Base-by-base conservation (phyloP, 2,888 invertebrate species). In the Perizoma affinitatum region DNA sequence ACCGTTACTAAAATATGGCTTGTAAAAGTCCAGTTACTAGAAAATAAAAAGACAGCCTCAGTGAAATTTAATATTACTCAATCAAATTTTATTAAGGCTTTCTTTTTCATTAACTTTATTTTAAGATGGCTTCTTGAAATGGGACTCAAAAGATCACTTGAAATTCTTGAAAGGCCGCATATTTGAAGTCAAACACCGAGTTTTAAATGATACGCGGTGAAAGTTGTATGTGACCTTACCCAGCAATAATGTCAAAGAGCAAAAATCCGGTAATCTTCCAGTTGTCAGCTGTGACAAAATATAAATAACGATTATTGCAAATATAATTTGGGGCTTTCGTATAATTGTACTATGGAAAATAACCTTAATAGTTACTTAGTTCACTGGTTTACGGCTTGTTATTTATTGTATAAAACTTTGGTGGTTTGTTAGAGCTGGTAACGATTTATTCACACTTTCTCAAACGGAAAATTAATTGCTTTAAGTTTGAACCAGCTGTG, bases 1-100 rank as follows among this genome's bases (percentile, higher is more conserved):
- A 72, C 70, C 75, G 73, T 78, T 78, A 76, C 72, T 71, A 67
- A 74, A 74, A 73, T 72, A 71, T 69, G 61, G 68, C 67, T 71
- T 73, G 72, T 72, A 71, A 70, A 64, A 64, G 63, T 66, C 50
- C 52, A 56, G 61, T 47, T 56, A 65, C 51, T 62, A 59, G 41
- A 63, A 54, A 62, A 52, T 53, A 62, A 66, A 56, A 61, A 22
- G 3, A 3, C 22, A 52, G 54, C 52, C 47, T 64, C 40, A 63
- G 51, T 61, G 58, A 69, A 66, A 69, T 66, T 69, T 64, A 54
- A 66, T 68, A 56, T 62, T 52, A 53, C 62, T 64, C 67, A 63
- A 70, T 71, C 58, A 66, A 61, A 67, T 58, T 55, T 63, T 55
- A 58, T 69, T 56, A 35, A 67, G 54, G 66, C 68, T 72, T 73